These are phyloP conservation scores for Caenorhabditis sp. DNA, from an alignment of 2,888 invertebrate species.

Conservation along the genomic window DNA sequence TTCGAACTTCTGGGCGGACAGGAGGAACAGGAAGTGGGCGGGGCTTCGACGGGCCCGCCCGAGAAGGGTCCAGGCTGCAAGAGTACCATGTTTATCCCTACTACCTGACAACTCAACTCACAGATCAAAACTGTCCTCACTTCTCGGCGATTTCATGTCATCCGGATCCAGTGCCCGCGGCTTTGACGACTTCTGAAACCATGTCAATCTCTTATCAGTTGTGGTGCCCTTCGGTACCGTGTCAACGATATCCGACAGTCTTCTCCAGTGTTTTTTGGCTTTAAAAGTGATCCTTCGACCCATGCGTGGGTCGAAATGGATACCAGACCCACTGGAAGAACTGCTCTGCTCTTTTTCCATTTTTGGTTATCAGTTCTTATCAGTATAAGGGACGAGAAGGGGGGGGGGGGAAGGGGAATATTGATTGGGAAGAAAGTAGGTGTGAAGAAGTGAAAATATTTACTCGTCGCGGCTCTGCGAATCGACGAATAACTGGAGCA, in stretches of 20 bases:
- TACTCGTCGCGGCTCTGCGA: too few species aligned
- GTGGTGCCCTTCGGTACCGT: constrained; percentile 11
- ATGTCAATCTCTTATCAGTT: neutral
- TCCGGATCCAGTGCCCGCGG: constrained; percentile 32
- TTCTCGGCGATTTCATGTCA: constrained; percentile 52
- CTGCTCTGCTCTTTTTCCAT: constrained; percentile 11
- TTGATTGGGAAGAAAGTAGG: too few species aligned
- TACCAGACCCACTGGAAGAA: neutral
- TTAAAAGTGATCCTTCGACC: constrained; percentile 46
- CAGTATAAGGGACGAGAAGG: too few species aligned
- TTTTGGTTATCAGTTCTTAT: neutral
- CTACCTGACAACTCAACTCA: constrained; percentile 69
- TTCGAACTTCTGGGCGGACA: constrained; percentile 69
- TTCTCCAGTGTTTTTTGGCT: constrained; percentile 54
- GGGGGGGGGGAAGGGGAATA: too few species aligned
- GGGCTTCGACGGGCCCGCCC: neutral
- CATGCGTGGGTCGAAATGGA: neutral
- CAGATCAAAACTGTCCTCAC: constrained; percentile 58
- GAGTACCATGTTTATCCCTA: constrained; percentile 75
- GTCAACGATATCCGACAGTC: constrained; percentile 43
- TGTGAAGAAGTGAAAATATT: too few species aligned
- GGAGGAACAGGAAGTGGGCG: constrained; percentile 4
- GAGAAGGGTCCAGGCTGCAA: neutral
- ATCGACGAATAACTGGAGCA: neutral
- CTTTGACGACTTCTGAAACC: constrained; percentile 59